Percentiles rank a stretch among this genome's conserved stretches.
phyloP scores from a whole-genome alignment of 2,888 invertebrate genomes.

The Urechis unicinctus region DNA sequence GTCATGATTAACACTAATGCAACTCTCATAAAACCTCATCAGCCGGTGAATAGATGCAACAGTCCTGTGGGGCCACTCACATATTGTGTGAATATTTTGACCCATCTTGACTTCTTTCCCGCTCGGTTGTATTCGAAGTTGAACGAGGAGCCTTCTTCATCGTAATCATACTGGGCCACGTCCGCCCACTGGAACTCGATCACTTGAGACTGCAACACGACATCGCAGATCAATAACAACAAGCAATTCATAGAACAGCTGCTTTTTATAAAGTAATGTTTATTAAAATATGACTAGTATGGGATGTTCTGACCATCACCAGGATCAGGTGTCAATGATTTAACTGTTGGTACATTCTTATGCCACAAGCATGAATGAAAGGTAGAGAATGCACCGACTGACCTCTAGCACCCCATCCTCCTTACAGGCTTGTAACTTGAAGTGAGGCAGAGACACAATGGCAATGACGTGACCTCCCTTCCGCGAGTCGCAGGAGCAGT shows the following conservation, averaged over 20 bases:
- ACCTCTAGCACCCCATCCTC: slow-evolving; percentile 72
- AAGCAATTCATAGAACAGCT: too few relatives aligned
- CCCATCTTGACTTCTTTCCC: slow-evolving; percentile 74
- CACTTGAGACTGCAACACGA: slow-evolving; percentile 60
- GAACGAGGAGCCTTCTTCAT: slow-evolving; percentile 88
- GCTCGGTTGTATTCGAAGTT: slow-evolving; percentile 77
- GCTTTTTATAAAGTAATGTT: too few relatives aligned
- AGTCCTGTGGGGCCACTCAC: too few relatives aligned
- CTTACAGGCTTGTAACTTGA: slow-evolving; percentile 76
- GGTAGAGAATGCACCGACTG: slow-evolving; percentile 14
- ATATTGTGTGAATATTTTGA: slow-evolving; percentile 82
- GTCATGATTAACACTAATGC: too few relatives aligned
- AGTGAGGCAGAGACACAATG: slow-evolving; percentile 61
- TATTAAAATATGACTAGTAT: too few relatives aligned
- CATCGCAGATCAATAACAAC: too few relatives aligned
- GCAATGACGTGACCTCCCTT: slow-evolving; percentile 77
- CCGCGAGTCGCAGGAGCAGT: slow-evolving; percentile 83
- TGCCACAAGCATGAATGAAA: background rate
- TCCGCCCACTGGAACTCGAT: slow-evolving; percentile 78
- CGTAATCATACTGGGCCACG: slow-evolving; percentile 78
- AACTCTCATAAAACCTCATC: too few relatives aligned
- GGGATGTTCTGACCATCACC: too few relatives aligned
- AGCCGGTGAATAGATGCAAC: too few relatives aligned
- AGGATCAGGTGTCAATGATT: too few relatives aligned
- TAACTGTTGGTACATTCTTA: too few relatives aligned